Base-by-base conservation (phyloP, 2,113 vertebrate genomes). In the Emberiza fucata region DNA sequence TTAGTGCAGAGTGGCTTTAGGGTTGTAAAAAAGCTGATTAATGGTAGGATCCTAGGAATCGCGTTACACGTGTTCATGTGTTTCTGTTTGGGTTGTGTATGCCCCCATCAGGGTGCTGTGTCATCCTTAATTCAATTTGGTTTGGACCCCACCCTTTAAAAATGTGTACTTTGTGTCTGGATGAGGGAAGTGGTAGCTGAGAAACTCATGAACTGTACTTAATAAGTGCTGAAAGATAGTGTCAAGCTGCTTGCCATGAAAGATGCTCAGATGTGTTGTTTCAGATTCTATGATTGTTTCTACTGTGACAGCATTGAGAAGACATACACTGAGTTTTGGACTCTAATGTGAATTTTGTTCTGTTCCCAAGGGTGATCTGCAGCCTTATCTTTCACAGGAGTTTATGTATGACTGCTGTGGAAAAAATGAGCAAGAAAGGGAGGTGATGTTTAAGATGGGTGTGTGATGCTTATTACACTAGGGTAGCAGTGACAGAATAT, bases 51-150 rank as follows among this genome's bases (percentile, higher is more conserved):
- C 42, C 57, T 45, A 79, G 65, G 23, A 54, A 57, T 51, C 0
- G 3, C 7, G 9, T 92, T 86, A 17, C 14, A 48, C 0, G 0
- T 37, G 12, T 77, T 90, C 24, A 21, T 4, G 0, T 61, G 16
- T 75, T 95, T 92, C 54, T n/a, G 3, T 75, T 61, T 87, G 50
- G 18, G 12, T 87, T 95, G 69, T 86, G 5, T 77, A 21, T 57
- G 19, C 28, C 25, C n/a, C 48, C 6, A 35, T 89, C 14, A 57
- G 53, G 17, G 19, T 31, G 21, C 54, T 75, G 5, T 40, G 25
- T 13, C 60, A 35, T 69, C 28, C 33, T 79, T 69, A 69, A 76
- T 23, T 59, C 50, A 15, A 14, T 81, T 94, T 79, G 48, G 15
- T 84, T 94, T 84, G 51, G 60, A 83, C 20, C 5, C 11, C 5